phyloP scores from a whole-genome alignment of 2,797 vertebrate genomes.

The Eremophila alpestris region DNA sequence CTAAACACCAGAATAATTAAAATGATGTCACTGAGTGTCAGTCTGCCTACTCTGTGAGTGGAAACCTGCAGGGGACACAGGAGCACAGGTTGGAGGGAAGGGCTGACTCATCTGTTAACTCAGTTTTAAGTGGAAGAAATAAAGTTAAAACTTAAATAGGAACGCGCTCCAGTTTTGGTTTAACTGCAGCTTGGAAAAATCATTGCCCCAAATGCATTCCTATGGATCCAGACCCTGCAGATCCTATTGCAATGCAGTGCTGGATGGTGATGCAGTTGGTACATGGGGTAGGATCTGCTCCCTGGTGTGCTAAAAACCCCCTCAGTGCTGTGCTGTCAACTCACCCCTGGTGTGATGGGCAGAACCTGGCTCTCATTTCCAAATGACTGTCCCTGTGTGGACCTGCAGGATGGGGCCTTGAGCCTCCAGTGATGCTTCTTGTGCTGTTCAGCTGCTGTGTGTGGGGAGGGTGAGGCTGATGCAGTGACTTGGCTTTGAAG shows the following conservation, averaged over 20 bases:
- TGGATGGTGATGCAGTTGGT: background rate
- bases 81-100: background rate
- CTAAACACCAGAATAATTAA: background rate
- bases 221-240: background rate
- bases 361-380: background rate
- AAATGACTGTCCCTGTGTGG: background rate
- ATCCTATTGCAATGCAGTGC: background rate
- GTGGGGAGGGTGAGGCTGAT: background rate
- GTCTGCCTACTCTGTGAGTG: background rate
- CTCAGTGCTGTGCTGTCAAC: background rate
- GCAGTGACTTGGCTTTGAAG: background rate
- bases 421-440: background rate
- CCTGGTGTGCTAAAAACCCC: background rate
- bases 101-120: background rate
- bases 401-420: background rate
- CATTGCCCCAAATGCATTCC: background rate
- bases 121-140: background rate
- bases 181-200: background rate
- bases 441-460: background rate
- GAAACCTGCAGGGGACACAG: constrained; percentile 16
- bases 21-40: background rate
- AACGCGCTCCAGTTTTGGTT: background rate
- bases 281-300: background rate
- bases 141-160: background rate
- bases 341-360: background rate